Conservation (phyloP, 1,140 invertebrate genomes). For the Ceratina calcarata region DNA sequence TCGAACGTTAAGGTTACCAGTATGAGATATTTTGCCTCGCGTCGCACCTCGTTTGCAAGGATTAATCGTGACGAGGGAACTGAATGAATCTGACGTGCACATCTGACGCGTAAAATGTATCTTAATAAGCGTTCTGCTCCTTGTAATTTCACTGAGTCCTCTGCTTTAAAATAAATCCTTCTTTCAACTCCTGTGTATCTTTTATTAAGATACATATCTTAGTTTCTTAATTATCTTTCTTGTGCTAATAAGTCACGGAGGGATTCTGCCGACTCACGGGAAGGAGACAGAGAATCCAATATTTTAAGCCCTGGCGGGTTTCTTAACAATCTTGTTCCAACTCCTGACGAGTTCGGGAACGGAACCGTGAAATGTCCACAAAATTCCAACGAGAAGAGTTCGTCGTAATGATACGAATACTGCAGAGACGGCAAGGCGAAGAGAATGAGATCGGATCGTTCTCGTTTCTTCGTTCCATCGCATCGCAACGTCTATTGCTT, state of each 20-base stretch:
- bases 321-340: background rate
- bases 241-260: no score
- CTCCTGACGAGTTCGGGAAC: background rate
- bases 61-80: constrained; percentile 35
- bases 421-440: background rate
- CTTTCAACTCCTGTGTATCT: no score
- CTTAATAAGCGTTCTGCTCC: constrained; percentile 45
- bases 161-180: no score
- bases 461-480: constrained; percentile 4
- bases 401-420: constrained; percentile 11
- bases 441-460: constrained; percentile 15
- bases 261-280: no score
- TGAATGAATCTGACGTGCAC: constrained; percentile 37
- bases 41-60: constrained; percentile 14
- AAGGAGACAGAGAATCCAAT: no score
- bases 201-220: no score
- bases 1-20: background rate
- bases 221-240: no score
- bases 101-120: constrained; percentile 34
- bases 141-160: constrained; percentile 29
- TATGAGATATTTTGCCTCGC: background rate
- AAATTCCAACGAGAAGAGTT: no score
- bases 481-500: constrained; percentile 16
- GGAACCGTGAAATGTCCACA: no score
- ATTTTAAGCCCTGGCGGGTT: no score